A percentile compares a stretch with the other conserved stretches of the same genome.
phyloP scores from a whole-genome alignment of 2,797 vertebrate genomes.

The Hippocampus kuda region DNA sequence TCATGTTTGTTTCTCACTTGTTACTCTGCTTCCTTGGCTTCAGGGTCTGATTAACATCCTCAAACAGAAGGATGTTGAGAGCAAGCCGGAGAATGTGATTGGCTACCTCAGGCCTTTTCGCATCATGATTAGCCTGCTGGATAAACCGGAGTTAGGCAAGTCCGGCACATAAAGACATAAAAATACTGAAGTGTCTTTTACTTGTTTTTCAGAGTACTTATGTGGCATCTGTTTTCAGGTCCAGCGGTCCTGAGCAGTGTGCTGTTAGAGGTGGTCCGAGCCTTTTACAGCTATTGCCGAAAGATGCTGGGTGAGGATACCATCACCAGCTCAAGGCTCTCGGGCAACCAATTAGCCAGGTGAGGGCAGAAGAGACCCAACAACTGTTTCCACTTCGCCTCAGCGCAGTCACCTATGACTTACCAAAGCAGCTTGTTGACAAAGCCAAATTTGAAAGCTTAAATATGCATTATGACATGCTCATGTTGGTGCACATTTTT shows the following conservation, averaged over 20 bases:
- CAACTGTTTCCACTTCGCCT: background rate
- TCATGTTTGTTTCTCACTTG: conserved; percentile 6
- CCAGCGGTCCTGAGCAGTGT: conserved; percentile 76
- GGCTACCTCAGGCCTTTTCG: conserved; percentile 86
- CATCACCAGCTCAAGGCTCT: conserved; percentile 71
- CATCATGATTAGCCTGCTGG: conserved; percentile 87
- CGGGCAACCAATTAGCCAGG: conserved; percentile 75
- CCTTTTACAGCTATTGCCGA: conserved; percentile 83
- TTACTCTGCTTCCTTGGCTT: conserved; percentile 22
- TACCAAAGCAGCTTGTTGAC: too few species aligned
- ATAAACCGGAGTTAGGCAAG: conserved; percentile 92
- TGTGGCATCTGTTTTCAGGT: conserved; percentile 58
- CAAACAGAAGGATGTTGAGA: conserved; percentile 72
- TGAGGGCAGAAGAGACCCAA: conserved; percentile 33
- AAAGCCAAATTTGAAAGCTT: too few species aligned
- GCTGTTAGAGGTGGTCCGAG: conserved; percentile 85
- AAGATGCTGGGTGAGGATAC: conserved; percentile 74
- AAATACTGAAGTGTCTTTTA: background rate
- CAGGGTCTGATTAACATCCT: conserved; percentile 83
- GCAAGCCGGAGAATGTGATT: conserved; percentile 68
- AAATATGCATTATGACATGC: too few species aligned
- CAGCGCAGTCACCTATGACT: too few species aligned
- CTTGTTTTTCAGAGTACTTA: background rate
- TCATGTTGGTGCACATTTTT: too few species aligned
- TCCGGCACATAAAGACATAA: background rate